A percentile compares a stretch with the other conserved stretches of the same genome.
Evolutionary conservation across 2,797 vertebrate species (phyloP).

Genomic region (Myotis findleyi): DNA sequence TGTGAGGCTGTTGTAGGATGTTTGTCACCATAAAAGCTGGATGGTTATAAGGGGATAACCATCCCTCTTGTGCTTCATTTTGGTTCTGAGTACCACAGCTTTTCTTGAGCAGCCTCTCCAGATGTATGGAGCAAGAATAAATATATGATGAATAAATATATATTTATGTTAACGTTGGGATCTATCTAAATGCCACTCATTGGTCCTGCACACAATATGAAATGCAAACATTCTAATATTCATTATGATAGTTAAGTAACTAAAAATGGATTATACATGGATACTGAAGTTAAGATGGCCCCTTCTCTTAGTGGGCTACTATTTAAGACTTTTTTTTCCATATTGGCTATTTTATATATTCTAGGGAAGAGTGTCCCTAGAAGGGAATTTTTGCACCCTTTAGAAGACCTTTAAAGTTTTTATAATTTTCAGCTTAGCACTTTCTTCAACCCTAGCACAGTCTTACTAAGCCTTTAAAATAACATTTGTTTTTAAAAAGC

Average conservation of each 20-base stretch:
- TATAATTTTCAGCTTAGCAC: not conserved
- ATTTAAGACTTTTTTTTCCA: not conserved
- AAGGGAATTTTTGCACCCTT: constrained; percentile 7
- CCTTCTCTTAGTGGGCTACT: not conserved
- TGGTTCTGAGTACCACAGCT: not conserved
- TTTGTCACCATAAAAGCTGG: not conserved
- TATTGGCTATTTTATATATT: not conserved
- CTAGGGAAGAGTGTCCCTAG: not conserved
- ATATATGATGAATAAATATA: not conserved
- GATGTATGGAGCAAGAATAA: not conserved
- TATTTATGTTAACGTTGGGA: not conserved
- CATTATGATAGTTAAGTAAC: not conserved
- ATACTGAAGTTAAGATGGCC: not conserved
- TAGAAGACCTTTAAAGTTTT: constrained; percentile 43
- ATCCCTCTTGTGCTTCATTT: not conserved
- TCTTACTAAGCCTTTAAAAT: constrained; percentile 41
- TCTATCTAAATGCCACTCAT: not conserved
- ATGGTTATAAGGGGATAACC: not conserved
- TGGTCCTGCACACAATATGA: not conserved
- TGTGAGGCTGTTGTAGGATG: not conserved
- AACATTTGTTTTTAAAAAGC: constrained; percentile 44
- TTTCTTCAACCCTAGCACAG: not conserved
- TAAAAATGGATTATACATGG: not conserved
- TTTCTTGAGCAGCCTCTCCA: not conserved
- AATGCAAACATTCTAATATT: not conserved